Base-by-base conservation (phyloP, 2,888 invertebrate genomes). In the Drosophila mimica region DNA sequence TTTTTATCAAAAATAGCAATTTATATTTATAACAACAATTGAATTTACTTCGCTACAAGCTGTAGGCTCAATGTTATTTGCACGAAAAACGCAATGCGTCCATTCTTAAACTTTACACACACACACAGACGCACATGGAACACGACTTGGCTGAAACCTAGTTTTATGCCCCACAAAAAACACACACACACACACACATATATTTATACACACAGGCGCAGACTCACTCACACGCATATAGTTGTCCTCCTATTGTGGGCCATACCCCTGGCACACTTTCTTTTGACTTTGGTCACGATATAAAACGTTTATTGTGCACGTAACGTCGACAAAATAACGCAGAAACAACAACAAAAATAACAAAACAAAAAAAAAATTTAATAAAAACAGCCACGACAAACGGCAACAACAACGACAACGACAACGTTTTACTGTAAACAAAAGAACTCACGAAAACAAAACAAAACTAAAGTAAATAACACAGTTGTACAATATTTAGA, bases 251-350 rank as follows among this genome's bases (percentile, higher is more conserved):
- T 48, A 78, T 78, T 78, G 81, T 88, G 75, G 74, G 83, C 71
- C 86, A 75, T 88, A 90, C 90, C 88, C 88, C 89, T 88, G 88
- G 91, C 88, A 90, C 70, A 88, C 72, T 89, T 88, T 90, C 88
- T 76, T 88, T 89, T 88, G 88, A 90, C 88, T 88, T 88, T 90
- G 88, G 88, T 90, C 88, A 88, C 91, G 91, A 90, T 81, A 84
- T 76, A 89, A 89, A 90, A 78, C 89, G 88, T 85, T 90, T 89
- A 83, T 89, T 82, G 82, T 89, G 81, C 80, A 72, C 81, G 84
- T 73, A 80, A 77, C 74, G 76, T 73, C 77, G 74, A 69, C 76
- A 70, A 71, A 70, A 83, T 67, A 63, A 64, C 68, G 68, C 66
- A 76, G 59, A 75, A 89, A 80, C 74, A 83, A 76, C 74, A 81